Percentiles rank a stretch among this genome's conserved stretches.
Conservation (phyloP, 37 sponge, comb jelly and placozoan genomes). For the Theonella swinhoei region DNA sequence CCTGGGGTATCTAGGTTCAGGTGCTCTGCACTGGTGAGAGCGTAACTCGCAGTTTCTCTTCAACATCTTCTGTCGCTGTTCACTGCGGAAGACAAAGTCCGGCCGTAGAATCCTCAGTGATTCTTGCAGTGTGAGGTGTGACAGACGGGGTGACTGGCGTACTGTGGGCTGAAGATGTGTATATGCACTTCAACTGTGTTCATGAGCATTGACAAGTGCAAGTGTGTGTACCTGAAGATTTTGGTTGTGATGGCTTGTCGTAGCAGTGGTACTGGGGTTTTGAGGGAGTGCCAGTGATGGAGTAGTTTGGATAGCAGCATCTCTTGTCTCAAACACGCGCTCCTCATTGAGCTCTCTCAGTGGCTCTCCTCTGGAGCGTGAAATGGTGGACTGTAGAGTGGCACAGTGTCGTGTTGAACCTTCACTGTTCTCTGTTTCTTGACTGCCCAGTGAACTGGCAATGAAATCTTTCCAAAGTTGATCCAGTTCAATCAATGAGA, state of each 20-base stretch:
- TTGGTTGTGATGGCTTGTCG: neutral
- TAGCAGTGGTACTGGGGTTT: neutral
- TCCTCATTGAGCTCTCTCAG: neutral
- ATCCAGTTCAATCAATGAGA: constrained; percentile 8
- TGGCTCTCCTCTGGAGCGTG: neutral
- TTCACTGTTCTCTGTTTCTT: neutral
- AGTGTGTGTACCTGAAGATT: neutral
- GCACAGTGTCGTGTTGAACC: no score
- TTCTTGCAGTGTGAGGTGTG: constrained; percentile 29
- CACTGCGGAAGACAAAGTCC: constrained; percentile 15
- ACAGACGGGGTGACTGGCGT: neutral
- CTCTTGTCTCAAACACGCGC: neutral
- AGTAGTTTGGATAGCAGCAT: neutral
- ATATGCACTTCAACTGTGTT: neutral
- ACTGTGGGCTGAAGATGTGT: neutral
- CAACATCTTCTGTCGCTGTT: constrained; percentile 1
- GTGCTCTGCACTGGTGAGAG: neutral
- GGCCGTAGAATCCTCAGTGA: constrained; percentile 9
- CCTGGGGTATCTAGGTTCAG: no score
- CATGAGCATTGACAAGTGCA: neutral
- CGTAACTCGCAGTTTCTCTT: neutral
- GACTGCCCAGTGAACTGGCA: neutral
- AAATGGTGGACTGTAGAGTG: no score
- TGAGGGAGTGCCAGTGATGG: neutral
- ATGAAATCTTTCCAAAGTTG: constrained; percentile 22